Evolutionary conservation across 2,113 vertebrate genomes (phyloP).

Genomic region (Solenodon paradoxus): DNA sequence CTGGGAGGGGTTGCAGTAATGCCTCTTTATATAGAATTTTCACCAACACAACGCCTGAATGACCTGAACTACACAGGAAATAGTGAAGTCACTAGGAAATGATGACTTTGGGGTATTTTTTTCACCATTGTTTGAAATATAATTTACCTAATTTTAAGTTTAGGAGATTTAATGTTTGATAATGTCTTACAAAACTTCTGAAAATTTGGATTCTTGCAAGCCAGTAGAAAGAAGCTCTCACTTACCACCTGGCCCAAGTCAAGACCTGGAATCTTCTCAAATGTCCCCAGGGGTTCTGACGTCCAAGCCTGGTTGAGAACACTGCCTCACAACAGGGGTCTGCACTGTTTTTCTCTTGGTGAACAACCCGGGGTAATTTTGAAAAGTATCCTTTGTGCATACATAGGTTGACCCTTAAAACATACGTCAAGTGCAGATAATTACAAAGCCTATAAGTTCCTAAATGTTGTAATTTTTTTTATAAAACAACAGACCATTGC

Average conservation of each 20-base stretch:
- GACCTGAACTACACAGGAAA: background rate
- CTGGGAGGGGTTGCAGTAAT: fast-evolving
- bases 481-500: too few species aligned
- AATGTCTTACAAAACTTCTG: background rate
- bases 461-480: background rate
- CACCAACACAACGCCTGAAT: fast-evolving
- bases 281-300: background rate
- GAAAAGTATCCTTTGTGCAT: background rate
- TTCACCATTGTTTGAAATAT: background rate
- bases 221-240: background rate
- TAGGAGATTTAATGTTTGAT: background rate
- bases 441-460: background rate
- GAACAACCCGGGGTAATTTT: background rate
- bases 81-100: background rate
- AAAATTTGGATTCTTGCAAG: background rate
- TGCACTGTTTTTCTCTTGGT: background rate
- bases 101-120: background rate
- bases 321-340: background rate
- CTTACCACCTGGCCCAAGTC: background rate
- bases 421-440: background rate
- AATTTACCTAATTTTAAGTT: background rate
- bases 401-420: background rate
- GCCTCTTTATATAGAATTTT: fast-evolving
- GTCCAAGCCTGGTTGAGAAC: background rate
- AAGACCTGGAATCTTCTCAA: background rate